Conservation (phyloP, 2,113 vertebrate genomes). For the Capreolus pygargus region DNA sequence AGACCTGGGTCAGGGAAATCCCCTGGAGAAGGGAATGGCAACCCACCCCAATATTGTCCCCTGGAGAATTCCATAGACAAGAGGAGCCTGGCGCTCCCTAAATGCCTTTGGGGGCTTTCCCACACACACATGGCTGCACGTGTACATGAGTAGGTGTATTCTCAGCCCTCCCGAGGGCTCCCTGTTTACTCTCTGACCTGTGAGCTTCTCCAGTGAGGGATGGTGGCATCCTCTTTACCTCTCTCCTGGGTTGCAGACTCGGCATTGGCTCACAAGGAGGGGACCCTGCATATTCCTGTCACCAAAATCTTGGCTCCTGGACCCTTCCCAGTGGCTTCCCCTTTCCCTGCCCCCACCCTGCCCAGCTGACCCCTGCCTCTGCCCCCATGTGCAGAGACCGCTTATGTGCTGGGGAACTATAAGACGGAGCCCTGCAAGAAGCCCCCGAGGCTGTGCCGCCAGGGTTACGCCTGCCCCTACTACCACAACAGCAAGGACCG, state of each 20-base stretch:
- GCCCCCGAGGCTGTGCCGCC: conserved; percentile 95
- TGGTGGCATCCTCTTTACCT: background rate
- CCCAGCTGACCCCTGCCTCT: conserved; percentile 49
- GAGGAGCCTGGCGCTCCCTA: background rate
- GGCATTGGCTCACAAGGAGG: background rate
- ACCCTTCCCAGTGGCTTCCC: background rate
- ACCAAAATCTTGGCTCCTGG: background rate
- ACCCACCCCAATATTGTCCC: background rate
- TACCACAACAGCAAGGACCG: conserved; percentile 99
- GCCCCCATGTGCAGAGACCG: conserved; percentile 85
- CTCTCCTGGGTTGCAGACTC: background rate
- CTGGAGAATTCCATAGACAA: background rate
- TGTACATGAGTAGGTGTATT: rapidly evolving
- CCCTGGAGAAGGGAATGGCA: background rate
- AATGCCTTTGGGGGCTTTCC: background rate
- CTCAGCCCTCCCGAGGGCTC: background rate
- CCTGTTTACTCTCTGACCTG: background rate
- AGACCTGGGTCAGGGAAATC: background rate
- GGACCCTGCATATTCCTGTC: background rate
- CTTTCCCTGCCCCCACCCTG: background rate
- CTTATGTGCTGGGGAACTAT: conserved; percentile 96
- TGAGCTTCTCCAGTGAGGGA: background rate
- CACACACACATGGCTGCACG: background rate
- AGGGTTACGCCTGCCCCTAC: conserved; percentile 98
- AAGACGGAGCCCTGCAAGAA: conserved; percentile 99